Conservation (phyloP, 2,888 invertebrate genomes). For the Shargacucullia verbasci region DNA sequence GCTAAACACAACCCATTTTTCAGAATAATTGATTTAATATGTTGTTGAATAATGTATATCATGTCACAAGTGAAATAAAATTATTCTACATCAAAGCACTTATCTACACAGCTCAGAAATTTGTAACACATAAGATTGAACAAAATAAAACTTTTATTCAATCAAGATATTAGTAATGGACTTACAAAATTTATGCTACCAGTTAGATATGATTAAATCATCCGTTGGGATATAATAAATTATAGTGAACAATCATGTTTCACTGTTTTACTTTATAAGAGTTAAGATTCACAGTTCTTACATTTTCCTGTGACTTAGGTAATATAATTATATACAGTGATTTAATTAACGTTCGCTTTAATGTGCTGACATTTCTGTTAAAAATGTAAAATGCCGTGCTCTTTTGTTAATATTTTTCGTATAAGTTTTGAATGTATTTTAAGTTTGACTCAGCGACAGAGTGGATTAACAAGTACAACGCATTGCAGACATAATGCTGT, state of each 20-base stretch:
- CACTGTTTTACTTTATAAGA: slow-evolving; percentile 56
- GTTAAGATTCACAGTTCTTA: slow-evolving; percentile 64
- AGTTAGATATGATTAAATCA: slow-evolving; percentile 70
- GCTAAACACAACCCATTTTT: slow-evolving; percentile 32
- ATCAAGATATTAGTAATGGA: slow-evolving; percentile 57
- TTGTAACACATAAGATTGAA: slow-evolving; percentile 14
- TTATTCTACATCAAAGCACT: slow-evolving; percentile 36
- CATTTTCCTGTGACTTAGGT: slow-evolving; percentile 66
- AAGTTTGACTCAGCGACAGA: slow-evolving; percentile 86
- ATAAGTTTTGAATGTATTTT: slow-evolving; percentile 80
- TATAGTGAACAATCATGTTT: slow-evolving; percentile 63
- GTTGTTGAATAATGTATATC: slow-evolving; percentile 34
- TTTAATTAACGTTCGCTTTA: slow-evolving; percentile 74
- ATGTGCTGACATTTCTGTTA: slow-evolving; percentile 79
- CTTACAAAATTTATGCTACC: slow-evolving; percentile 65
- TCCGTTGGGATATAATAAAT: slow-evolving; percentile 53
- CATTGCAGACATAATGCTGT: slow-evolving; percentile 74
- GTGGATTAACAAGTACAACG: slow-evolving; percentile 71
- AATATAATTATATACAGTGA: slow-evolving; percentile 68
- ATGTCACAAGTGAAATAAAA: slow-evolving; percentile 47
- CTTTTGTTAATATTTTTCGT: slow-evolving; percentile 79
- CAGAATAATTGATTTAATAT: slow-evolving; percentile 37
- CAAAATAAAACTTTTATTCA: slow-evolving; percentile 33
- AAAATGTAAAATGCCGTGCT: slow-evolving; percentile 82
- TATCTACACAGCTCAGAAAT: slow-evolving; percentile 28